These are phyloP conservation scores for Nephila pilipes DNA, from an alignment of 1,140 invertebrate genomes.

Conservation along the genomic window DNA sequence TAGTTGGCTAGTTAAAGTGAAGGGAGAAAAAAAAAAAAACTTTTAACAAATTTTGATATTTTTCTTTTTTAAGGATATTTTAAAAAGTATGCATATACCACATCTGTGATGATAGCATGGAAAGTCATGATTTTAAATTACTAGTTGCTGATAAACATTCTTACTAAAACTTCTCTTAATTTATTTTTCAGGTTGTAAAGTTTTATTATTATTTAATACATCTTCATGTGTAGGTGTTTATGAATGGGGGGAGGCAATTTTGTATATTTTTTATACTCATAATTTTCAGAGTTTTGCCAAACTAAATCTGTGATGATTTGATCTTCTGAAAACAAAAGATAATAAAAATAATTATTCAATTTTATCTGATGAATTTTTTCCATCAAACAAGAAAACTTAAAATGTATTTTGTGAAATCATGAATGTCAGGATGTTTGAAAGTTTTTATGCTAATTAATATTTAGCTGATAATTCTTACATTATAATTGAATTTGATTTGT, in stretches of 20 bases:
- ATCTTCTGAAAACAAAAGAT: background rate
- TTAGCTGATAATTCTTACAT: background rate
- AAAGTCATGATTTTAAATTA: slow-evolving; percentile 59
- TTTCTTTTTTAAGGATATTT: slow-evolving; percentile 69
- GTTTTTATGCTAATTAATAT: background rate
- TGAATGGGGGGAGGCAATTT: slow-evolving; percentile 14
- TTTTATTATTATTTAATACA: slow-evolving; percentile 23
- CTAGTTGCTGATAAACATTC: slow-evolving; percentile 46
- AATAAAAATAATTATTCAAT: slow-evolving; percentile 9
- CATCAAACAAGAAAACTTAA: slow-evolving; percentile 46
- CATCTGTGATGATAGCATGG: slow-evolving; percentile 70
- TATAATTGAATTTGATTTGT: too few species aligned
- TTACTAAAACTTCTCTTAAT: background rate
- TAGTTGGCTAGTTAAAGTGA: slow-evolving; percentile 60
- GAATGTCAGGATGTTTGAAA: slow-evolving; percentile 22
- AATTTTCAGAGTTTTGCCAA: slow-evolving; percentile 67
- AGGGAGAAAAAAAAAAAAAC: slow-evolving; percentile 21
- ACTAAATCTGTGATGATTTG: slow-evolving; percentile 69
- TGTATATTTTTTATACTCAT: slow-evolving; percentile 71
- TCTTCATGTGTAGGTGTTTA: slow-evolving; percentile 53
- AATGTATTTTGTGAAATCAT: slow-evolving; percentile 27
- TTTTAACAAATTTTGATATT: slow-evolving; percentile 61
- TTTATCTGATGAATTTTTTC: slow-evolving; percentile 47
- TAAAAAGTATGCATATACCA: slow-evolving; percentile 70
- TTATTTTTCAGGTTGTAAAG: slow-evolving; percentile 2